A percentile compares a stretch with the other conserved stretches of the same genome.
phyloP scores from a whole-genome alignment of 2,797 vertebrate genomes.

The Gobionotothen gibberifrons region DNA sequence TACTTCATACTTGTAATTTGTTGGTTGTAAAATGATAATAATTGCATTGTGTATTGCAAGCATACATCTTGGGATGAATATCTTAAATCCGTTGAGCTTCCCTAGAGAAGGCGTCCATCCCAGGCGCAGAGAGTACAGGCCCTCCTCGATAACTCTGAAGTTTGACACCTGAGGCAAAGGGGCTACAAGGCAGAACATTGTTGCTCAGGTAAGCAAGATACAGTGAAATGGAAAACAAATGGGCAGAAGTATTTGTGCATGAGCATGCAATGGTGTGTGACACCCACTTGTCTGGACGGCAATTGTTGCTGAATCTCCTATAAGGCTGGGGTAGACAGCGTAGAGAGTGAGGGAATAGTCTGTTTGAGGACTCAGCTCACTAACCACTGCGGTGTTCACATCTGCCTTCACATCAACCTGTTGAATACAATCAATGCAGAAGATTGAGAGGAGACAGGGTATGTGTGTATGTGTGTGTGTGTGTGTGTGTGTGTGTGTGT shows the following conservation, averaged over 20 bases:
- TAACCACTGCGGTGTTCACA: conserved; percentile 79
- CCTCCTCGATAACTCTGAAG: conserved; percentile 90
- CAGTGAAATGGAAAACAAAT: background rate
- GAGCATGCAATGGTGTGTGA: background rate
- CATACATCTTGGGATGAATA: conserved; percentile 90
- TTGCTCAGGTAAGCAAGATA: background rate
- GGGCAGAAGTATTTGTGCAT: background rate
- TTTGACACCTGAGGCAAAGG: conserved; percentile 87
- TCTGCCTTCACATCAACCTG: conserved; percentile 88
- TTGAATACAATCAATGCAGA: conserved; percentile 12
- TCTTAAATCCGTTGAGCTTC: conserved; percentile 87
- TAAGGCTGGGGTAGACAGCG: conserved; percentile 82
- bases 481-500: too few relatives aligned
- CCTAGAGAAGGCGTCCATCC: conserved; percentile 87
- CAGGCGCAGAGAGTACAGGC: conserved; percentile 86
- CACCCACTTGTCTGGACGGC: conserved; percentile 86
- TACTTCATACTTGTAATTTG: background rate
- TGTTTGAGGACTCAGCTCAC: conserved; percentile 84
- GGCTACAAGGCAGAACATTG: conserved; percentile 69
- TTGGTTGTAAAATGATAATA: background rate
- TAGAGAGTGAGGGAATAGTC: conserved; percentile 85
- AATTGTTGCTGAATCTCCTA: conserved; percentile 81
- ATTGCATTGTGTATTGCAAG: background rate
- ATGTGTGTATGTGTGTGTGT: too few relatives aligned
- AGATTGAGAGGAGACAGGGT: conserved; percentile 1